Base-by-base conservation (phyloP, 1,140 invertebrate species). In the Drosophila orosa region DNA sequence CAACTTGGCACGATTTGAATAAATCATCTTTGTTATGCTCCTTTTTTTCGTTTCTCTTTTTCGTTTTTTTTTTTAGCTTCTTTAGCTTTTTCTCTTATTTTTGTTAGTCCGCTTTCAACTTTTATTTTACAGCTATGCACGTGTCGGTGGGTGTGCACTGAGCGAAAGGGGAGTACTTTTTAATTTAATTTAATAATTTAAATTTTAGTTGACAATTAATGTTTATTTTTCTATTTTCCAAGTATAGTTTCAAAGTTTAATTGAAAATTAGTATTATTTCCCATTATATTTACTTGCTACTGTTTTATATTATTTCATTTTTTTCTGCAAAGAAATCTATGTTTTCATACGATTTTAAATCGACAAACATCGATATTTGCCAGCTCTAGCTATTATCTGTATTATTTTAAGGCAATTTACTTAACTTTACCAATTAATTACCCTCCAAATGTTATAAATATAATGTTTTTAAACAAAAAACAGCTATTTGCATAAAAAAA, bases 1-100 rank as follows among this genome's bases (percentile, higher is more conserved):
- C 67, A 71, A 71, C 50, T 69, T 71, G 74, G 45, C 71, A 57
- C 68, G 68, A 71, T 71, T 71, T 71, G 65, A 71, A 71, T 71
- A 71, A 71, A 71, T 71, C 68, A 71, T 71, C 66, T 71, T 58
- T 71, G 65, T 71, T 69, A 47, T 52, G 66, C 65, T 45, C 42
- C 50, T 65, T 33, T 59, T 60, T 69, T 33, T 47, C 33, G 25
- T 2, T 12, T 44, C 42, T 29, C 33, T 22, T 17, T 3, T 33
- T 31, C 29, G 2, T 31, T 31, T 8, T 29, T 42, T 33, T 50
- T 5, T 27, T 48, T 29, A 50, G 47, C 50, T 54, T 35, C 3
- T 22, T 29, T n/a, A 7, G 45, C 47, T 42, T 42, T 33, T 44
- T 17, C n/a, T 19, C 24, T 61, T 25, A 13, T 45, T 72, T 58